Conservation (phyloP, 2,113 vertebrate genomes). For the Elachura formosa region DNA sequence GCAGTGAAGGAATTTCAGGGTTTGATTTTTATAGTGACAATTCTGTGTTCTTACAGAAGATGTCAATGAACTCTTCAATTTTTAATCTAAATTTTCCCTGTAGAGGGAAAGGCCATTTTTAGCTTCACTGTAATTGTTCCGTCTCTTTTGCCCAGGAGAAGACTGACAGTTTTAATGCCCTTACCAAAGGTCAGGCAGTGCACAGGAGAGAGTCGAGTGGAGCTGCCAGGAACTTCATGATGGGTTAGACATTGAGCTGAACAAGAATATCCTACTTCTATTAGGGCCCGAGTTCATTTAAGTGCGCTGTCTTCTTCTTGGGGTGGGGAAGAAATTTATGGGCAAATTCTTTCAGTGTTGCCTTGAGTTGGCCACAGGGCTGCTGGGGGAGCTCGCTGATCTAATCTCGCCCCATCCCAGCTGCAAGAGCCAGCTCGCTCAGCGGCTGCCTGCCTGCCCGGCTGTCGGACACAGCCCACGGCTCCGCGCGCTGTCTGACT, state of each 20-base stretch:
- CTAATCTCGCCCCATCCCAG: background rate
- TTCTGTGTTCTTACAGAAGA: background rate
- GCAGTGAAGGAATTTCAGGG: background rate
- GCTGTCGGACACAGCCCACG: background rate
- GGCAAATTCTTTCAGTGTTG: background rate
- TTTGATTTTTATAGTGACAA: background rate
- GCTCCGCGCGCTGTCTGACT: background rate
- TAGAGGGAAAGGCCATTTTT: background rate
- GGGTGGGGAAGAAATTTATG: background rate
- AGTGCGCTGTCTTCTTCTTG: background rate
- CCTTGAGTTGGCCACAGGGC: background rate
- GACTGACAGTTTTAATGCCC: conserved; percentile 15
- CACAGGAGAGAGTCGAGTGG: background rate
- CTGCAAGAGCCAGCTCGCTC: background rate
- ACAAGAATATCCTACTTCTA: background rate
- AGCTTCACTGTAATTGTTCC: background rate
- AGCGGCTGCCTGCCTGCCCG: background rate
- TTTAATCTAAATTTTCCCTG: background rate
- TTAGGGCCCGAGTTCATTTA: background rate
- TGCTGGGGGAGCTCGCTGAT: background rate
- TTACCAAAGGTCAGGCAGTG: background rate
- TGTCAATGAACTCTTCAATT: conserved; percentile 2
- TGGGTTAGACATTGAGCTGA: background rate
- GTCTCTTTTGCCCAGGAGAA: background rate
- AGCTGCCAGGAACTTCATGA: background rate